A percentile compares a stretch with the other conserved stretches of the same genome.
Evolutionary conservation across 1,140 invertebrate genomes (phyloP).

Genomic region (Dufourea novaeangliae): DNA sequence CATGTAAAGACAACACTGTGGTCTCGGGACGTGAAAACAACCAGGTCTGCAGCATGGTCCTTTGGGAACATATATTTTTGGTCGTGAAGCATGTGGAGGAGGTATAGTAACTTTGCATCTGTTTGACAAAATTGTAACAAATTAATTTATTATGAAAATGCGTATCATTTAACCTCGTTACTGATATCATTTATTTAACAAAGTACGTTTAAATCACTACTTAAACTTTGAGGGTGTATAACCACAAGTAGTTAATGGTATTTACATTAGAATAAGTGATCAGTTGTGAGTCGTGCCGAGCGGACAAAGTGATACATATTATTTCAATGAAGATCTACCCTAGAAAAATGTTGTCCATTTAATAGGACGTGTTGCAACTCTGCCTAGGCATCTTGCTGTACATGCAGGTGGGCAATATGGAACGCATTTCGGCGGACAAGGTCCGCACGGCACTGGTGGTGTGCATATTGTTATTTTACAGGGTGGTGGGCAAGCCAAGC

Average conservation of each 20-base stretch:
- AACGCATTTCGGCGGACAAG: conserved; percentile 60
- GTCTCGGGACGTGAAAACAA: conserved; percentile 55
- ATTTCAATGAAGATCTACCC: neutral
- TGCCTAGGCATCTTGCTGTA: conserved; percentile 43
- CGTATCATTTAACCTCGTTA: neutral
- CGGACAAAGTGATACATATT: conserved; percentile 36
- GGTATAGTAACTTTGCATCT: conserved; percentile 58
- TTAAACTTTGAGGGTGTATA: no score
- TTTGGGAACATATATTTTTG: conserved; percentile 45
- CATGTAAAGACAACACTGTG: conserved; percentile 54
- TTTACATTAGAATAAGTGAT: neutral
- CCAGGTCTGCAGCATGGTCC: conserved; percentile 47
- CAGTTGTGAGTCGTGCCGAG: conserved; percentile 52
- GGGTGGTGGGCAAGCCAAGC: conserved; percentile 50
- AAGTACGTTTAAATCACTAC: no score
- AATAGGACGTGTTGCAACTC: conserved; percentile 31
- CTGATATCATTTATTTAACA: neutral
- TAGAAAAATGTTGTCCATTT: conserved; percentile 42
- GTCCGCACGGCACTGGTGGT: conserved; percentile 63
- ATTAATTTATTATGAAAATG: neutral
- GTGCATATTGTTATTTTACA: conserved; percentile 64
- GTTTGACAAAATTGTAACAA: conserved; percentile 4
- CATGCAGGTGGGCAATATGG: conserved; percentile 56
- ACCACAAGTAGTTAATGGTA: neutral
- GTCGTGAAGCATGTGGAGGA: conserved; percentile 5